Conservation (phyloP, 2,888 invertebrate species). For the Drosophila acutilabella region DNA sequence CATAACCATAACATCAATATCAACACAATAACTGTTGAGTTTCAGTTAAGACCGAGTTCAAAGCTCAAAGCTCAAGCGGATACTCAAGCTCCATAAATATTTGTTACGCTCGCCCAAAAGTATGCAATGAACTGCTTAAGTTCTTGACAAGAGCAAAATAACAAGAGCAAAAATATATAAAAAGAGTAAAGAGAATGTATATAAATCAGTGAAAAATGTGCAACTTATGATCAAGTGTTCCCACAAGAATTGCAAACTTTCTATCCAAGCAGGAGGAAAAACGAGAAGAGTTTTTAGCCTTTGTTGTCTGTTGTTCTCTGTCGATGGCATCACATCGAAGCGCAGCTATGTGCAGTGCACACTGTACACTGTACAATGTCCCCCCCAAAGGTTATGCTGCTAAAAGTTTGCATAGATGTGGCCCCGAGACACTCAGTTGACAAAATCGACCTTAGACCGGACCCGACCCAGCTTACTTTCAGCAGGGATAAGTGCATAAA, state of each 20-base stretch:
- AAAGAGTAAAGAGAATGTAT: neutral
- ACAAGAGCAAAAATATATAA: conserved; percentile 12
- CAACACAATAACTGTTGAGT: conserved; percentile 6
- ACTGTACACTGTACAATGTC: conserved; percentile 9
- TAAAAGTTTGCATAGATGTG: conserved; percentile 67
- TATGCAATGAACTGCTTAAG: conserved; percentile 39
- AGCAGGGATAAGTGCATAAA: conserved; percentile 67
- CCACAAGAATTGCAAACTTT: conserved; percentile 80
- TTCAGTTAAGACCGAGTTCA: conserved; percentile 7
- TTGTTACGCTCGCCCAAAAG: conserved; percentile 35
- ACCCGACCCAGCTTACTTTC: conserved; percentile 10
- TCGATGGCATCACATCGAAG: conserved; percentile 71
- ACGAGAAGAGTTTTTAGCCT: conserved; percentile 27
- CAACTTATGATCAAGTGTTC: conserved; percentile 80
- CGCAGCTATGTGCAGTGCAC: conserved; percentile 66
- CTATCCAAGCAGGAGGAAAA: conserved; percentile 17
- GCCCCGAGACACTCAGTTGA: conserved; percentile 52
- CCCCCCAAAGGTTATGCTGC: conserved; percentile 55
- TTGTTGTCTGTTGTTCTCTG: conserved; percentile 71
- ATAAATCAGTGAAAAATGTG: conserved; percentile 77
- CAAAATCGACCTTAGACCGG: conserved; percentile 68
- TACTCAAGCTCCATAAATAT: conserved; percentile 48
- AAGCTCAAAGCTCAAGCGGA: conserved; percentile 29
- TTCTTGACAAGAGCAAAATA: conserved; percentile 22
- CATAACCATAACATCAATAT: conserved; percentile 42